Conservation (phyloP, 2,113 vertebrate genomes). For the Gila orcuttii region DNA sequence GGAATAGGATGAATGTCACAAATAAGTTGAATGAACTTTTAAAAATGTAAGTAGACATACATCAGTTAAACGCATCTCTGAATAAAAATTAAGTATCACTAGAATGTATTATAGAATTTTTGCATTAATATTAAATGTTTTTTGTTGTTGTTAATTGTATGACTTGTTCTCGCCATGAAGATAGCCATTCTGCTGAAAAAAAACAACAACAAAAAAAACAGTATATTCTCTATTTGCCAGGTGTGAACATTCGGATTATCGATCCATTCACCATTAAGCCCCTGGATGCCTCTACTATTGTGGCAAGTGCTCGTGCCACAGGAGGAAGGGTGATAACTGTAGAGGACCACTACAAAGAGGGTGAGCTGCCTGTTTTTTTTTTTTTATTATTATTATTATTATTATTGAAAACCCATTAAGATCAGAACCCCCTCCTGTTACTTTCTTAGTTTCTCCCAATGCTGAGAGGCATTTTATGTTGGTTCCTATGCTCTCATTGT, state of each 20-base stretch:
- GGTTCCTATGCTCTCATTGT: conserved; percentile 23
- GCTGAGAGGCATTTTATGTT: neutral
- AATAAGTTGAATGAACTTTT: too few relatives aligned
- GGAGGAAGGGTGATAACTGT: conserved; percentile 82
- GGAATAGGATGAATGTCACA: too few relatives aligned
- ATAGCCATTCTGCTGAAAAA: too few relatives aligned
- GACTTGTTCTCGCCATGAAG: too few relatives aligned
- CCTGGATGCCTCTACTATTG: conserved; percentile 81
- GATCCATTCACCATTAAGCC: conserved; percentile 90
- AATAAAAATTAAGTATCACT: too few relatives aligned
- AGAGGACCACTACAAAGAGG: conserved; percentile 88
- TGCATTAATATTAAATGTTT: too few relatives aligned
- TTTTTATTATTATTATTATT: too few relatives aligned
- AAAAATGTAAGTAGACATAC: too few relatives aligned
- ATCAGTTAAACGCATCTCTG: too few relatives aligned
- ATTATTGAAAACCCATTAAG: neutral
- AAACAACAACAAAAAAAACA: too few relatives aligned
- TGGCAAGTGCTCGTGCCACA: conserved; percentile 79
- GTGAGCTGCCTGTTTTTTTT: conserved; percentile 60
- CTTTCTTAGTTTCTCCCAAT: neutral
- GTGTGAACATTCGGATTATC: conserved; percentile 79
- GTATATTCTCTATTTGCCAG: conserved; percentile 59
- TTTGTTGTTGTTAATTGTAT: too few relatives aligned
- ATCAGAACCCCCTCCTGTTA: neutral
- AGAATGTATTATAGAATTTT: too few relatives aligned